Evolutionary conservation across 1,140 invertebrate species (phyloP), one percentile per base, ranked within the genome.

Genomic region (Pogonognathellus flavescens): DNA sequence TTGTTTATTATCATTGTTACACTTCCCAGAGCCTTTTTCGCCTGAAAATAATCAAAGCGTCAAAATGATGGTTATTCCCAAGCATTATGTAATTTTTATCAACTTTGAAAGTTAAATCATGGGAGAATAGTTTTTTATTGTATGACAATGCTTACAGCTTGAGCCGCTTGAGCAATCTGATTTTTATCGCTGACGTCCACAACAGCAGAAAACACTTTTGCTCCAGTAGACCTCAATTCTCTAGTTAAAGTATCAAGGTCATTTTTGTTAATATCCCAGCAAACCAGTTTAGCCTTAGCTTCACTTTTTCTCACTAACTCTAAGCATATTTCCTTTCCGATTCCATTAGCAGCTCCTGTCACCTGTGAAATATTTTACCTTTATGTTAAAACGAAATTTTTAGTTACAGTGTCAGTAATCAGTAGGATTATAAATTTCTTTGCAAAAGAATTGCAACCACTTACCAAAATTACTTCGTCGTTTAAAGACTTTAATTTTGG

Each of bases 1-100:
- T 97, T 97, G 31, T 83, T 82, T 31, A 82, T 83, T 16, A 86
- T 4, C 25, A 82, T 62, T 0, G 80, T 70, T 11, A 86, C 50
- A 7, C 31, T 49, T 25, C 85, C 81, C 1, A 83, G 31, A 14
- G 57, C 81, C 53, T 72, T 25, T 53, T 76, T 76, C 11, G 83
- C 25, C 85, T 82, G 59, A 62, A 55, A 55, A 14, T 55, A 55
- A 1, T 16, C 3, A 55, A 10, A 55, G 53, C 53, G n/a, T 41
- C 13, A 31, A 59, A 3, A 41, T 41, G 6, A 6, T 41, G 31
- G 53, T 70, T 31, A 10, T 70, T 70, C 25, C 6, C 8, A 9
- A 10, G 22, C n/a, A 20, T 25, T 20, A 18, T 66, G 18, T 25
- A 66, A 57, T 14, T 2, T 59, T 59, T 55, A 55, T 55, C 8